Evolutionary conservation across 2,797 vertebrate genomes (phyloP).

Genomic region (Dromococcyx pavoninus): DNA sequence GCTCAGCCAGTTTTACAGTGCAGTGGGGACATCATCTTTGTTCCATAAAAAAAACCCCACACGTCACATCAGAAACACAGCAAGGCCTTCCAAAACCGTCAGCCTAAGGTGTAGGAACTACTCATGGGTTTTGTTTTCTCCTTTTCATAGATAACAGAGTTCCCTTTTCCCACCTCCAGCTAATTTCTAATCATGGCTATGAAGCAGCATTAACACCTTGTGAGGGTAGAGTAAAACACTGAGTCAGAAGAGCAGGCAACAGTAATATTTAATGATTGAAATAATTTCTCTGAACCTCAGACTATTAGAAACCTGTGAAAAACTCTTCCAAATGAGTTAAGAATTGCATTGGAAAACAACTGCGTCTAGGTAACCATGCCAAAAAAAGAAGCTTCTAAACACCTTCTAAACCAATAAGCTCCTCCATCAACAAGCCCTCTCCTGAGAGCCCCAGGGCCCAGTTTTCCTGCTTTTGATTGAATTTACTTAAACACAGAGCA

Average conservation of each 20-base stretch:
- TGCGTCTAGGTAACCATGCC: neutral
- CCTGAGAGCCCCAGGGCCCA: neutral
- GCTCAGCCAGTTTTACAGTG: neutral
- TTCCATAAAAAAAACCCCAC: neutral
- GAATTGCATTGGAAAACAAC: neutral
- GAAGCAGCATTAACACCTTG: neutral
- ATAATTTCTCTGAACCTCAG: neutral
- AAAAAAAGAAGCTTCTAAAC: neutral
- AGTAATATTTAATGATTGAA: neutral
- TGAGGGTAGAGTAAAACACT: neutral
- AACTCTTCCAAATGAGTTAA: neutral
- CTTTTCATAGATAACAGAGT: neutral
- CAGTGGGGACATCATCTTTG: fast-evolving
- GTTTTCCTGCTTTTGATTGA: neutral
- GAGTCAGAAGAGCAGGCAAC: neutral
- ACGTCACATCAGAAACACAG: neutral
- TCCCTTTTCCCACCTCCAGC: neutral
- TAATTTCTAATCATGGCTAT: neutral
- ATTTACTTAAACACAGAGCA: neutral
- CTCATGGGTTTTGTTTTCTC: neutral
- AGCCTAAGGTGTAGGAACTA: neutral
- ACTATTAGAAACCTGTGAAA: neutral
- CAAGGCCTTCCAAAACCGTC: neutral
- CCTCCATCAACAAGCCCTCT: neutral
- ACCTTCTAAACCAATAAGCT: neutral